Evolutionary conservation across 2,888 invertebrate species (phyloP).

Genomic region (Corythucha ciliata): DNA sequence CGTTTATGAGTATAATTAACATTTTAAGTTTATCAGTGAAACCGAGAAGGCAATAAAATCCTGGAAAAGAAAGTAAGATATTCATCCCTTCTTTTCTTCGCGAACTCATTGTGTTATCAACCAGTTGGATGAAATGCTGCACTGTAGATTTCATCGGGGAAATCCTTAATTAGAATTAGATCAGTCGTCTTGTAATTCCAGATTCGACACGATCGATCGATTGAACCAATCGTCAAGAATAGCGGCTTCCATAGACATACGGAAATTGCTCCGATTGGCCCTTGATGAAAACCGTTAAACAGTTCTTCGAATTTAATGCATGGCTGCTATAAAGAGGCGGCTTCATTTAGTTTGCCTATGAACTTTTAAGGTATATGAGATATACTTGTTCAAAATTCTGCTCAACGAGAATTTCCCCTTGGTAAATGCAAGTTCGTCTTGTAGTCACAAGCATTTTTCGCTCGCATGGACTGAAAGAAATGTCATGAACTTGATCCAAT

Average conservation of each 20-base stretch:
- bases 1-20: slow-evolving; percentile 79
- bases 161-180: slow-evolving; percentile 66
- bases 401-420: slow-evolving; percentile 13
- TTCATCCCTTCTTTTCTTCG: neutral
- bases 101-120: no score
- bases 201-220: slow-evolving; percentile 74
- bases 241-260: slow-evolving; percentile 85
- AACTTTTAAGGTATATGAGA: no score
- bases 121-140: slow-evolving; percentile 61
- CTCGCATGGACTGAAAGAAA: slow-evolving; percentile 40
- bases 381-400: slow-evolving; percentile 18
- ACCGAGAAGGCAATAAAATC: slow-evolving; percentile 76
- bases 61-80: slow-evolving; percentile 40
- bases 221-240: slow-evolving; percentile 67
- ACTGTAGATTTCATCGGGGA: slow-evolving; percentile 70
- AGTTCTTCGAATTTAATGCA: slow-evolving; percentile 48
- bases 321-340: slow-evolving; percentile 3
- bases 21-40: slow-evolving; percentile 84
- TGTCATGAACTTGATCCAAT: slow-evolving; percentile 26
- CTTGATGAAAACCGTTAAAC: slow-evolving; percentile 63
- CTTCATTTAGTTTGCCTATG: neutral
- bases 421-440: slow-evolving; percentile 10
- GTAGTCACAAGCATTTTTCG: slow-evolving; percentile 53
- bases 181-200: slow-evolving; percentile 86
- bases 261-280: slow-evolving; percentile 67